Conservation (phyloP, 1,140 invertebrate genomes). For the Vanessa tameamea region DNA sequence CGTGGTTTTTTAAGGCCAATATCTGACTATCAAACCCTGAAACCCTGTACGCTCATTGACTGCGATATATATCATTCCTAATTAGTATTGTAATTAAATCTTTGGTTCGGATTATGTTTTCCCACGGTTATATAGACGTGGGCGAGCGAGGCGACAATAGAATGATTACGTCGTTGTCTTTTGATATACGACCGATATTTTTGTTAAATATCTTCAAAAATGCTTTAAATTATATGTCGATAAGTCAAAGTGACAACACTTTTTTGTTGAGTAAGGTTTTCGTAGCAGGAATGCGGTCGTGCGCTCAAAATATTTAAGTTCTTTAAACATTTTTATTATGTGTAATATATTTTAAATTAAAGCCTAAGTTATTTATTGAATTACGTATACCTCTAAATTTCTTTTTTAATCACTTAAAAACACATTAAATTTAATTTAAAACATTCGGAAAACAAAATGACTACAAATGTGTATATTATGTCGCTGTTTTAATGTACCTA, state of each 20-base stretch:
- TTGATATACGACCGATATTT: neutral
- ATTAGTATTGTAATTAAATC: neutral
- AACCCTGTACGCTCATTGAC: no score
- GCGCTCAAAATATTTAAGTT: neutral
- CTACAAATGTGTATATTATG: no score
- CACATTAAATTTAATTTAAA: neutral
- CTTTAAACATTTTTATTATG: neutral
- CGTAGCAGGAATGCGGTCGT: neutral
- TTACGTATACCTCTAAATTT: constrained; percentile 7
- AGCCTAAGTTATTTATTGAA: neutral
- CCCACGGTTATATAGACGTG: neutral
- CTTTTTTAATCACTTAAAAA: constrained; percentile 7
- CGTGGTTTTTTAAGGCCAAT: no score
- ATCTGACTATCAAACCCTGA: no score
- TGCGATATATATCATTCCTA: neutral
- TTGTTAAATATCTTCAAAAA: neutral
- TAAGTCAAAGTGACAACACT: constrained; percentile 10
- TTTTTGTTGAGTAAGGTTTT: constrained; percentile 2
- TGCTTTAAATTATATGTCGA: neutral
- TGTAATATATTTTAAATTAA: constrained; percentile 12
- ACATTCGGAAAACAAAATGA: neutral
- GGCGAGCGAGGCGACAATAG: no score
- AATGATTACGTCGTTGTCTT: no score
- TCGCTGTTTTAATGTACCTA: no score
- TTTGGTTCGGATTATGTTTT: neutral